Percentiles rank a stretch among this genome's conserved stretches.
Conservation (phyloP, 1,140 invertebrate species). For the Argopecten irradians region DNA sequence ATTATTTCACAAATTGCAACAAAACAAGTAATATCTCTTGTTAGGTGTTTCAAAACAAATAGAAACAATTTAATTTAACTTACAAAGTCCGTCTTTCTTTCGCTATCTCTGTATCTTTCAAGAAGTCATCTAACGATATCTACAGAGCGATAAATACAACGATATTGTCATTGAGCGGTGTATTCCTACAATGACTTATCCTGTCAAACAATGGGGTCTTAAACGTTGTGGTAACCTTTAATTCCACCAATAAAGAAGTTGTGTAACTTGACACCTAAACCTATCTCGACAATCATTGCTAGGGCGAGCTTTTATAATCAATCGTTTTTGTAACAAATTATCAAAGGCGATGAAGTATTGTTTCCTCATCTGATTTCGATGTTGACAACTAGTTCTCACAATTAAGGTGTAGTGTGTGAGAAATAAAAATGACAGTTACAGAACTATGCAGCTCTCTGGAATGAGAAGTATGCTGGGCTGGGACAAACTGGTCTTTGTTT, state of each 20-base stretch:
- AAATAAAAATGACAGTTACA: not conserved
- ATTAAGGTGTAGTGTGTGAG: not conserved
- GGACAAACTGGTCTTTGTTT: not conserved
- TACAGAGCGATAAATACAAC: not conserved
- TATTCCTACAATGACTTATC: not conserved
- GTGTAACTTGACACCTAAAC: not conserved
- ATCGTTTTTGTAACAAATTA: conserved; percentile 8
- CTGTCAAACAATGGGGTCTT: not conserved
- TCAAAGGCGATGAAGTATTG: not conserved
- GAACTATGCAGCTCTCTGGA: not conserved
- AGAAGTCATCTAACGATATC: not conserved
- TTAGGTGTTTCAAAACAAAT: not conserved
- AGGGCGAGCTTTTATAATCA: not conserved
- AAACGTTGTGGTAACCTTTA: not conserved
- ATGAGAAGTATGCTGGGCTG: not conserved
- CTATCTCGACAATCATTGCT: not conserved
- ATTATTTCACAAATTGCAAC: not conserved
- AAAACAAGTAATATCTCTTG: not conserved
- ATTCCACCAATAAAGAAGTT: not conserved
- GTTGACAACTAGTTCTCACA: not conserved
- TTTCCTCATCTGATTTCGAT: not conserved
- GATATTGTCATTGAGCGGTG: not conserved
- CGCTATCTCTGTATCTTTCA: not conserved
- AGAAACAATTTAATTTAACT: not conserved
- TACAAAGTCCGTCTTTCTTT: not conserved